These are phyloP conservation scores for Druon quercuslanigerum DNA, from an alignment of 1,140 invertebrate species.

Conservation along the genomic window DNA sequence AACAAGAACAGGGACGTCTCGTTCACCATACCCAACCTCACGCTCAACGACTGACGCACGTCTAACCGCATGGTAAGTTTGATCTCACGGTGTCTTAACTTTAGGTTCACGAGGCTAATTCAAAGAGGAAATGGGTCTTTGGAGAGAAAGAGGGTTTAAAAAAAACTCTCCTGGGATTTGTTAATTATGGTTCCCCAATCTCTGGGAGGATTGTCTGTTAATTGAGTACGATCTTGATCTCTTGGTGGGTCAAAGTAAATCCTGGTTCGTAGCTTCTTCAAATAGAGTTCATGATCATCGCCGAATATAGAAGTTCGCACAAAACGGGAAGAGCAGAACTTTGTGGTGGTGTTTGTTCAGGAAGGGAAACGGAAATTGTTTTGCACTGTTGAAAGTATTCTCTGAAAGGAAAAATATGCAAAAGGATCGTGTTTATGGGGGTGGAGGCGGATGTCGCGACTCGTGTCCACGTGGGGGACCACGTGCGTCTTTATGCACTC, in stretches of 20 bases:
- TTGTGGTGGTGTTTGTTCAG: no score
- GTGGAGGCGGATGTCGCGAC: slow-evolving; percentile 1
- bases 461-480: slow-evolving; percentile 26
- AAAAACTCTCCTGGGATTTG: not conserved
- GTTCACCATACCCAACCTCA: slow-evolving; percentile 66
- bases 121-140: not conserved
- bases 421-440: not conserved
- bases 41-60: slow-evolving; percentile 70
- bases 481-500: slow-evolving; percentile 32
- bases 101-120: not conserved
- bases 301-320: no score
- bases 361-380: not conserved
- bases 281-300: no score
- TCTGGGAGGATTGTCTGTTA: no score
- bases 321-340: no score
- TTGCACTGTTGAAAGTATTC: not conserved
- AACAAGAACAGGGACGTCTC: slow-evolving; percentile 76
- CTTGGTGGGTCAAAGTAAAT: no score
- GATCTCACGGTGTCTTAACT: slow-evolving; percentile 6
- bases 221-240: no score
- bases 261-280: no score
- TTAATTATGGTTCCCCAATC: not conserved
- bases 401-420: not conserved
- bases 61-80: slow-evolving; percentile 57
- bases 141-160: not conserved